These are phyloP conservation scores for Apeltes quadracus DNA, from an alignment of 2,113 vertebrate species.

Conservation along the genomic window DNA sequence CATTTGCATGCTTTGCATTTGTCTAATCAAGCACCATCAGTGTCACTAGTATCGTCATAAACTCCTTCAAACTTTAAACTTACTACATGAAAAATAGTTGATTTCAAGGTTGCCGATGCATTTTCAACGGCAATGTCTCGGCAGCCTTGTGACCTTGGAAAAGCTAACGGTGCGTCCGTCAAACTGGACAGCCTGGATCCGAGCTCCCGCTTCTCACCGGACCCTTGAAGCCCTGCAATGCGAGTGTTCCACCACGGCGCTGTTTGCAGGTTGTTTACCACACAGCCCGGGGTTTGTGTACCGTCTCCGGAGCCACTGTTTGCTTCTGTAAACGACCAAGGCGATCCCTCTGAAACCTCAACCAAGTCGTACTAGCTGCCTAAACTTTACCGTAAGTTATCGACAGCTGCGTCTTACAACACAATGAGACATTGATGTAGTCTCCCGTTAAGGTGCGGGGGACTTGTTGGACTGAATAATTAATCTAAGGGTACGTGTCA, in stretches of 20 bases:
- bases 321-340: conserved; percentile 12
- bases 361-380: background rate
- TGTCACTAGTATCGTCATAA: background rate
- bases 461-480: conserved; percentile 25
- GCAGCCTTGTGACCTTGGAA: background rate
- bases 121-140: background rate
- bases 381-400: conserved; percentile 16
- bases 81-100: background rate
- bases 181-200: background rate
- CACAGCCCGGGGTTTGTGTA: background rate
- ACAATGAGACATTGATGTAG: background rate
- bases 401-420: background rate
- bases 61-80: background rate
- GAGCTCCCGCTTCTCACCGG: background rate
- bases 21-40: background rate
- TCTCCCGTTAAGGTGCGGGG: conserved; percentile 10
- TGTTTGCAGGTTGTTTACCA: conserved; percentile 6
- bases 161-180: background rate
- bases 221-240: background rate
- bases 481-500: conserved; percentile 22
- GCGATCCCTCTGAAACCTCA: background rate
- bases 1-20: background rate
- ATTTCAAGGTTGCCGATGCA: background rate
- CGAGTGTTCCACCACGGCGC: background rate
- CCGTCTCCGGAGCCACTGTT: conserved; percentile 8